Evolutionary conservation across 1,140 invertebrate species (phyloP).

Genomic region (Argopecten irradians): DNA sequence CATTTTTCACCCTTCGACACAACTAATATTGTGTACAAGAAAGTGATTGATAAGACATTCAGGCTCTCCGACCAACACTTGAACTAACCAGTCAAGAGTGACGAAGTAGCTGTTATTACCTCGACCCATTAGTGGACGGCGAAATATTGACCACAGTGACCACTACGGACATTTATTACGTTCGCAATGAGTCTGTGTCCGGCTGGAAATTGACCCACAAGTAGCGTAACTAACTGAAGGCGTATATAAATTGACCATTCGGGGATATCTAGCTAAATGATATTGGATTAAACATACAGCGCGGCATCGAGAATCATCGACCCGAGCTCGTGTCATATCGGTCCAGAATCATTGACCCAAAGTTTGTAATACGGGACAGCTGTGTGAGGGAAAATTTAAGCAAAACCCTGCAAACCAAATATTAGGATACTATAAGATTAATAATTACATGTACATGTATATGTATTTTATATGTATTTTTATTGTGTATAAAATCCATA

Average conservation of each 20-base stretch:
- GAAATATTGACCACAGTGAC: neutral
- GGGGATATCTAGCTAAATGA: neutral
- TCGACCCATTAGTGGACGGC: neutral
- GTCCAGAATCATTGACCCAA: no score
- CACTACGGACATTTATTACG: neutral
- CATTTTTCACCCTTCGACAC: neutral
- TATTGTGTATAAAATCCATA: no score
- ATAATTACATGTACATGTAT: no score
- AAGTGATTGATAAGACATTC: neutral
- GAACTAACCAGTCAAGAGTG: slow-evolving; percentile 2
- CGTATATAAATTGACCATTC: neutral
- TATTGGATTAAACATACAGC: no score
- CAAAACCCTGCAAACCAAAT: no score
- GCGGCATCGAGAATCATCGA: no score
- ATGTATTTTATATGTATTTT: no score
- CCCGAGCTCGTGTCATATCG: no score
- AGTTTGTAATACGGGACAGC: no score
- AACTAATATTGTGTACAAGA: neutral
- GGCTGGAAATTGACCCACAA: neutral
- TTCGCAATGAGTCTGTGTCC: neutral
- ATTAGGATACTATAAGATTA: no score
- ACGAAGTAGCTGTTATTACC: slow-evolving; percentile 3
- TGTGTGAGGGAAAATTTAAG: no score
- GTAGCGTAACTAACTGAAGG: neutral
- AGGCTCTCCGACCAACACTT: neutral